These are phyloP conservation scores for Eciton burchellii DNA, from an alignment of 1,140 invertebrate genomes.

Conservation along the genomic window DNA sequence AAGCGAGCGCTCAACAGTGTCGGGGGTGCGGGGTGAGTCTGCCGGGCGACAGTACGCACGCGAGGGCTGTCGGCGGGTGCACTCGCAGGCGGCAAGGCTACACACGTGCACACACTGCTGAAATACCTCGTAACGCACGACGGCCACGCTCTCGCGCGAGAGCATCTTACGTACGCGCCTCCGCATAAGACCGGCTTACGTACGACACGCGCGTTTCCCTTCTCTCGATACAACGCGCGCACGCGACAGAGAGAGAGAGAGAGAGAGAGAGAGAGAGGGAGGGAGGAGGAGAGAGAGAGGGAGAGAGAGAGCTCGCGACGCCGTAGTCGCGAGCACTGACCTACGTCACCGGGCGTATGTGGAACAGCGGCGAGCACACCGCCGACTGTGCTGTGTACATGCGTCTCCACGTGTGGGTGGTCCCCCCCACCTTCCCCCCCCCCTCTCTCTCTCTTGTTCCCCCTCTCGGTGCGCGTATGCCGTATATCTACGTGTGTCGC, in stretches of 20 bases:
- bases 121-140: conserved; percentile 51
- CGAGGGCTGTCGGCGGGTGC: conserved; percentile 3
- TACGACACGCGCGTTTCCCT: too few relatives aligned
- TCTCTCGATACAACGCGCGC: too few relatives aligned
- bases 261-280: too few relatives aligned
- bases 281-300: too few relatives aligned
- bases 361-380: conserved; percentile 62
- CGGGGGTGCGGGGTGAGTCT: background rate
- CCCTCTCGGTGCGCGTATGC: background rate
- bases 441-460: background rate
- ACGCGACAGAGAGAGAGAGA: too few relatives aligned
- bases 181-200: conserved; percentile 49
- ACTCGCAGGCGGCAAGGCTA: conserved; percentile 43
- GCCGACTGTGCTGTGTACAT: conserved; percentile 26
- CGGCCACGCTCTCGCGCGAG: conserved; percentile 33
- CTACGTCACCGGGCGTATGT: conserved; percentile 77
- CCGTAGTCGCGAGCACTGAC: conserved; percentile 76
- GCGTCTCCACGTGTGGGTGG: conserved; percentile 27
- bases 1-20: background rate
- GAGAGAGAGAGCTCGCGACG: conserved; percentile 38
- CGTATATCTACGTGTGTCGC: background rate
- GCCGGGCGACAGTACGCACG: background rate
- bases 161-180: conserved; percentile 58
- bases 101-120: conserved; percentile 55
- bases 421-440: conserved; percentile 19